These are phyloP conservation scores for Mylabris phalerata DNA, from an alignment of 1,140 invertebrate species.

Conservation along the genomic window DNA sequence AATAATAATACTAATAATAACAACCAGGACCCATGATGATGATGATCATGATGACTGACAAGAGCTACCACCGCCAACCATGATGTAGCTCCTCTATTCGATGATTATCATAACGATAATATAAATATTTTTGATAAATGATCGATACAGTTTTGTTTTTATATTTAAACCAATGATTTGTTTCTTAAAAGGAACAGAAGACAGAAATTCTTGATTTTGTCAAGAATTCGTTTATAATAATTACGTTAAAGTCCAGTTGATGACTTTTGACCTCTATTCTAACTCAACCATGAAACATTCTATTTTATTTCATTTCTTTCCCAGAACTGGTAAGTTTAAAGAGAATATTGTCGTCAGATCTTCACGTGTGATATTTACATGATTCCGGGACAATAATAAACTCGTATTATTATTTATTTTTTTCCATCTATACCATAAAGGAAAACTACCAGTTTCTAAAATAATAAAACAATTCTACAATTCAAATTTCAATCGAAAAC, in stretches of 20 bases:
- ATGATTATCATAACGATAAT: not conserved
- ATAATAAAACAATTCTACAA: too few species aligned
- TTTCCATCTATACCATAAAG: not conserved
- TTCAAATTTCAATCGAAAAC: too few species aligned
- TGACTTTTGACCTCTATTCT: slow-evolving; percentile 1
- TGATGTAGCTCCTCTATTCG: too few species aligned
- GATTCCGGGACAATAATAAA: slow-evolving; percentile 12
- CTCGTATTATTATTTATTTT: slow-evolving; percentile 4
- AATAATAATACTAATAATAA: not conserved
- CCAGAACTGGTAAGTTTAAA: not conserved
- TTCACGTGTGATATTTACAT: slow-evolving; percentile 13
- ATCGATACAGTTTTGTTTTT: slow-evolving; percentile 3
- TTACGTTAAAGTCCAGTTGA: not conserved
- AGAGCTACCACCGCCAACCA: slow-evolving; percentile 5
- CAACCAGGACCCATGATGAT: not conserved
- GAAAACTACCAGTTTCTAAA: too few species aligned
- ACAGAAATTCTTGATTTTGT: slow-evolving; percentile 1
- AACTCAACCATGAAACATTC: slow-evolving; percentile 2
- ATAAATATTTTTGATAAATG: not conserved
- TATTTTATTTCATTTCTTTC: not conserved
- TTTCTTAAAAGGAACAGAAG: too few species aligned
- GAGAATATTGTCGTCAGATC: slow-evolving; percentile 1
- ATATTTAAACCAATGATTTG: not conserved
- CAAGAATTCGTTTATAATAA: not conserved
- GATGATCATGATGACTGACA: slow-evolving; percentile 3